Conservation (phyloP, 2,797 vertebrate genomes). For the Mycteria americana region DNA sequence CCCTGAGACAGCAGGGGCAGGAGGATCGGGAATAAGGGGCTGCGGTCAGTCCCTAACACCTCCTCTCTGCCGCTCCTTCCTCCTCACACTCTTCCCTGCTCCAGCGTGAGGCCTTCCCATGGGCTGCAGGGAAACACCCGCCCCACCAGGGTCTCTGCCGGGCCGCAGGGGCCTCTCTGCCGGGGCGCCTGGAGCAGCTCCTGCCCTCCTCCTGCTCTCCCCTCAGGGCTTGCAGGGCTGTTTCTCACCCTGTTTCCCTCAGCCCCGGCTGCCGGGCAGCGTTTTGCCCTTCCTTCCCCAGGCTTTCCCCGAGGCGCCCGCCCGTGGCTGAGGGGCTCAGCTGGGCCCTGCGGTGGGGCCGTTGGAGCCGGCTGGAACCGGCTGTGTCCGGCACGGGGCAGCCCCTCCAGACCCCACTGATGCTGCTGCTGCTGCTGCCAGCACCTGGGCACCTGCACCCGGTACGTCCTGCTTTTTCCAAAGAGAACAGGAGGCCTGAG, state of each 20-base stretch:
- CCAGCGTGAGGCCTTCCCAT: background rate
- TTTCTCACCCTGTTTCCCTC: background rate
- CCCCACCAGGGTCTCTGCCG: background rate
- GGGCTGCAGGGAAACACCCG: background rate
- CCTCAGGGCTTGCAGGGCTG: background rate
- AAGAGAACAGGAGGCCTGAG: background rate
- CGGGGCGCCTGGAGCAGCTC: too few species aligned
- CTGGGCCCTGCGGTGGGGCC: too few species aligned
- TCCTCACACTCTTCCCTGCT: accelerated
- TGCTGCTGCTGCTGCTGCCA: too few species aligned
- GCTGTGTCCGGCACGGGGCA: background rate
- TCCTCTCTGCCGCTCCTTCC: background rate
- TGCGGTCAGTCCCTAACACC: accelerated
- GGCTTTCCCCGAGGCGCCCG: too few species aligned
- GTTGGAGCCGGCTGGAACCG: too few species aligned
- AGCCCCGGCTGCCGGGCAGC: background rate
- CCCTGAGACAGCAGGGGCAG: background rate
- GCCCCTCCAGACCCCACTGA: accelerated
- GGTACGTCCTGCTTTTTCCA: background rate
- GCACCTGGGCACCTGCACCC: accelerated
- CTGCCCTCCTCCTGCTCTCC: background rate
- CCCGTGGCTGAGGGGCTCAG: too few species aligned
- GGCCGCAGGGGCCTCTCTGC: background rate
- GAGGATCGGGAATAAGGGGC: accelerated
- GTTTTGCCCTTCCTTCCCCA: too few species aligned